A percentile compares a stretch with the other conserved stretches of the same genome.
phyloP scores from a whole-genome alignment of 2,888 invertebrate genomes.

The Drosophila recens region DNA sequence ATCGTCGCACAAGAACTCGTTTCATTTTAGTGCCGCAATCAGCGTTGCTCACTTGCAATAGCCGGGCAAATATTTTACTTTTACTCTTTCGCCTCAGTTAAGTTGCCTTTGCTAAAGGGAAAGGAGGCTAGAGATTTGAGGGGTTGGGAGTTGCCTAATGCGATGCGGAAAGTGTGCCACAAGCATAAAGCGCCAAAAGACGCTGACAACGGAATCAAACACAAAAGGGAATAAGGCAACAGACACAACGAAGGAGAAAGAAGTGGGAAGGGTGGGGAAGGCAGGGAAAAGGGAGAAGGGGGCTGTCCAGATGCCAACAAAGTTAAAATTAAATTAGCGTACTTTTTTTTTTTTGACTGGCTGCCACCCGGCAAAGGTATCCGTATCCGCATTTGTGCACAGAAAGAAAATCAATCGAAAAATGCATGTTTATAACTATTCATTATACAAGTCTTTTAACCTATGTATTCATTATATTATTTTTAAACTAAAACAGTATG shows the following conservation, averaged over 20 bases:
- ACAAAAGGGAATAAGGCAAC: constrained; percentile 48
- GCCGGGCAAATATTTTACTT: constrained; percentile 78
- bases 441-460: too few species aligned
- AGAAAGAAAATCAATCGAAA: too few species aligned
- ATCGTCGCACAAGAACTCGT: constrained; percentile 72
- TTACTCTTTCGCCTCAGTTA: constrained; percentile 67
- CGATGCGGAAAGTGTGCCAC: constrained; percentile 73
- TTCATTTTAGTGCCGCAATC: constrained; percentile 78
- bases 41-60: constrained; percentile 79
- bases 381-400: constrained; percentile 20
- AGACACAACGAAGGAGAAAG: constrained; percentile 6
- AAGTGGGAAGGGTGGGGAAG: neutral
- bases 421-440: too few species aligned
- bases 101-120: neutral
- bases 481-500: too few species aligned
- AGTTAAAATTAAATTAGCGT: constrained; percentile 78
- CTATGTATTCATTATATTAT: too few species aligned
- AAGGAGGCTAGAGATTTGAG: neutral
- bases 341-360: constrained; percentile 31
- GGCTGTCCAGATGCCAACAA: constrained; percentile 51
- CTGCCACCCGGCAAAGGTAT: constrained; percentile 42
- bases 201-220: constrained; percentile 74
- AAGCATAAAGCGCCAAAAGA: constrained; percentile 64
- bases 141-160: constrained; percentile 52
- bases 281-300: neutral